phyloP scores from a whole-genome alignment of 2,113 vertebrate genomes.

The Hyla sarda region DNA sequence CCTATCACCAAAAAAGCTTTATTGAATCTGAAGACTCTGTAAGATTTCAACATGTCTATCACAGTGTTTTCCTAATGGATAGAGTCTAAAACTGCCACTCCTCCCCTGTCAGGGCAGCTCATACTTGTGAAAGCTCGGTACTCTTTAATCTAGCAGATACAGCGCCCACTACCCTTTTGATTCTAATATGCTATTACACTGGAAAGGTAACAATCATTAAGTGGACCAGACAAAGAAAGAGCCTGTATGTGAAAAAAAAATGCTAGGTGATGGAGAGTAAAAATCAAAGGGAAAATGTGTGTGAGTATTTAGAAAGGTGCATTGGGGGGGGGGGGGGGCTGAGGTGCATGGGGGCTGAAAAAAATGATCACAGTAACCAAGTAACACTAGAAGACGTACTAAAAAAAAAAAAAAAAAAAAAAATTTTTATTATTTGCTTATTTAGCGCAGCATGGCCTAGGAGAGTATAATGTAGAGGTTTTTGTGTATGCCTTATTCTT shows the following conservation, averaged over 20 bases:
- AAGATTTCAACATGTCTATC: not conserved
- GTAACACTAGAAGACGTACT: too few species aligned
- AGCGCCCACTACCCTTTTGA: constrained; percentile 43
- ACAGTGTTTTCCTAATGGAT: constrained; percentile 6
- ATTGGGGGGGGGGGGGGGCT: not conserved
- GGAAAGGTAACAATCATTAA: constrained; percentile 59
- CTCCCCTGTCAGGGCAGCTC: not conserved
- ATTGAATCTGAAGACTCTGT: not conserved
- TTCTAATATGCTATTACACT: constrained; percentile 47
- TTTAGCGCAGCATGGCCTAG: too few species aligned
- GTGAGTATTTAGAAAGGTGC: not conserved
- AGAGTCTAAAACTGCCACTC: not conserved
- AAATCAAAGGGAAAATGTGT: not conserved
- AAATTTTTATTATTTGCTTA: too few species aligned
- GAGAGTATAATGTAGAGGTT: too few species aligned
- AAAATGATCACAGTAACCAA: too few species aligned
- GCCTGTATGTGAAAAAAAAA: constrained; percentile 2
- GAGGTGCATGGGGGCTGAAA: too few species aligned
- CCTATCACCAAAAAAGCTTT: constrained; percentile 33
- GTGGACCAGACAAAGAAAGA: constrained; percentile 49
- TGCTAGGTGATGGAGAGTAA: constrained; percentile 30
- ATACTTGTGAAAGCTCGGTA: constrained; percentile 13
- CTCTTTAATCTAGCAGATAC: constrained; percentile 38
- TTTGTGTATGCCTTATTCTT: too few species aligned
- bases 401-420: too few species aligned